These are phyloP conservation scores for Poeciliopsis occidentalis DNA, from an alignment of 2,113 vertebrate species.

Conservation along the genomic window DNA sequence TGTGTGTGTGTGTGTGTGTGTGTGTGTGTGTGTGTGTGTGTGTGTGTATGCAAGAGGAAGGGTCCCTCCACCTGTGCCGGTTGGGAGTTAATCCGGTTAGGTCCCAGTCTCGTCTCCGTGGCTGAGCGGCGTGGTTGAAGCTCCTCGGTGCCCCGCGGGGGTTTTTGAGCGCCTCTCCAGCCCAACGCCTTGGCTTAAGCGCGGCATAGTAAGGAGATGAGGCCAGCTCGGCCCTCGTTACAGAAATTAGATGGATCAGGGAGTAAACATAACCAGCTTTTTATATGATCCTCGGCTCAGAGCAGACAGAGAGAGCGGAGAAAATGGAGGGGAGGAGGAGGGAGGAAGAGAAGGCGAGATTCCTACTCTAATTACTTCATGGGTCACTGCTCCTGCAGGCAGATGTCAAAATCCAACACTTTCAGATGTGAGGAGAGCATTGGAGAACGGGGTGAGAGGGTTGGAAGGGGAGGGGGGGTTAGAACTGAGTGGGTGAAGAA, in stretches of 20 bases:
- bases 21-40: conserved; percentile 18
- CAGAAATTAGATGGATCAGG: conserved; percentile 95
- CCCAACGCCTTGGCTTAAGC: conserved; percentile 86
- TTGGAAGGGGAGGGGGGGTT: conserved; percentile 9
- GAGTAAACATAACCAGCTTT: conserved; percentile 94
- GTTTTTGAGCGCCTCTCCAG: conserved; percentile 80
- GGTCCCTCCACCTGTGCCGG: conserved; percentile 84
- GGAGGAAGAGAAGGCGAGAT: conserved; percentile 81
- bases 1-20: too few relatives aligned
- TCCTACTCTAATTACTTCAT: conserved; percentile 94
- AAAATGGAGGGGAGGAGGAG: conserved; percentile 70
- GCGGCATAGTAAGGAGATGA: conserved; percentile 86
- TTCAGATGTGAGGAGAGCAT: conserved; percentile 79
- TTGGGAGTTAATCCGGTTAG: conserved; percentile 89
- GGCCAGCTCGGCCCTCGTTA: conserved; percentile 88
- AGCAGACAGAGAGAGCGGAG: conserved; percentile 71
- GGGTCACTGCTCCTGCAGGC: conserved; percentile 88
- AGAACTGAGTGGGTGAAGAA: conserved; percentile 25
- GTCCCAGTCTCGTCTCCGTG: conserved; percentile 70
- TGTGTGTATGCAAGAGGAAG: conserved; percentile 41
- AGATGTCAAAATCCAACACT: conserved; percentile 88
- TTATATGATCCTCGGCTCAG: conserved; percentile 87
- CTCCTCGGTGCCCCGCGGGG: conserved; percentile 73
- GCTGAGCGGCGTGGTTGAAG: conserved; percentile 80
- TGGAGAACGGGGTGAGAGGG: conserved; percentile 33